These are phyloP conservation scores for Protobothrops mucrosquamatus DNA, from an alignment of 2,113 vertebrate species.

Conservation along the genomic window DNA sequence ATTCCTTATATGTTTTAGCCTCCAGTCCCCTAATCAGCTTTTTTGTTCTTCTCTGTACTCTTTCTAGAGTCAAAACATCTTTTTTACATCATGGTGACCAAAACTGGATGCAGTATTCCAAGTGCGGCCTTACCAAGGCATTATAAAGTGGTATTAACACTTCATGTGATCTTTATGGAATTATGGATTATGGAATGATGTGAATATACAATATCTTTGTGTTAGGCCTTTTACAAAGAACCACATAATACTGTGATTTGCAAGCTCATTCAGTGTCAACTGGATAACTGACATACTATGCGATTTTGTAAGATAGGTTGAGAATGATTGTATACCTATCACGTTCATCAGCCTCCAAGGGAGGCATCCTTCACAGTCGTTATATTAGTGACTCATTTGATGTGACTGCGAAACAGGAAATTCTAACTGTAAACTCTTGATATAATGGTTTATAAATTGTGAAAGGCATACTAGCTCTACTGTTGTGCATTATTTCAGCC, in stretches of 20 bases:
- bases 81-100: too few species aligned
- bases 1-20: too few species aligned
- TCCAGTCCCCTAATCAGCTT: too few species aligned
- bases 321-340: background rate
- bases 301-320: background rate
- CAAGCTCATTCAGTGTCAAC: background rate
- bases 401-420: background rate
- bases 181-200: background rate
- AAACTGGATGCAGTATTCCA: too few species aligned
- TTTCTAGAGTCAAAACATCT: too few species aligned
- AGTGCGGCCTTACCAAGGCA: too few species aligned
- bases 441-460: background rate
- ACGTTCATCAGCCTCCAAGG: background rate
- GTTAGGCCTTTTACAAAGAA: background rate
- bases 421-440: background rate
- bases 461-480: background rate
- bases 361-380: background rate
- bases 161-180: too few species aligned
- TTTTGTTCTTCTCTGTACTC: too few species aligned
- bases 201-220: background rate
- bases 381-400: background rate
- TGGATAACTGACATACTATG: background rate
- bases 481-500: background rate
- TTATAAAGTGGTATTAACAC: too few species aligned
- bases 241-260: background rate